Base-by-base conservation (phyloP, 2,888 invertebrate genomes). In the Melieria picta region DNA sequence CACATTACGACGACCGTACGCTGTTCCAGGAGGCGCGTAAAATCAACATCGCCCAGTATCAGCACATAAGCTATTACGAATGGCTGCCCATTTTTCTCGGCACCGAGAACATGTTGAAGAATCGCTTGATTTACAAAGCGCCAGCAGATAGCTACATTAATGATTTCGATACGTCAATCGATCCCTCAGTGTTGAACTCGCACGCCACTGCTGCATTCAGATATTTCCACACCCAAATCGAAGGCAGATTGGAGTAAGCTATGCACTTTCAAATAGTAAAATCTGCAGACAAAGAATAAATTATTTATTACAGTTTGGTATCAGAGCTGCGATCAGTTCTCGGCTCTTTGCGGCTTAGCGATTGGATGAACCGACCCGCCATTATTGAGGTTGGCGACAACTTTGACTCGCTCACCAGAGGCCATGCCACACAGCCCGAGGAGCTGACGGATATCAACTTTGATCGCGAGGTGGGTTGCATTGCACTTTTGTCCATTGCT, bases 401-500 rank as follows among this genome's bases (percentile, higher is more conserved):
- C 79, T 92, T 94, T 80, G 93, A 94, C 83, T 91, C 92, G 74
- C 88, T 95, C 69, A 89, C 92, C 1, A 88, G 95, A 86, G 94
- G 95, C 7, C 88, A 96, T 80, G 88, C 92, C 4, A 91, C 91
- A 11, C 95, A 96, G 82, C 91, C 92, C 1, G 91, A 94, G 85
- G 91, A 93, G 80, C 90, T 90, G 77, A 91, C 93, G 73, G 96
- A 96, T 85, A 91, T 91, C 76, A 94, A 89, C 86, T 93, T 93
- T 86, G 93, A 93, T 78, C 76, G 79, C 75, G 86, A 87, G 81
- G 86, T 84, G 72, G 62, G 71, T 72, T 13, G 16, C 16, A 16
- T 16, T 47, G 13, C 43, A 65, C 61, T 65, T 65, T 65, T 56
- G 46, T 46, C 65, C 61, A 62, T 57, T 67, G n/a, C 30, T 47